Conservation (phyloP, 2,888 invertebrate species). For the Drosophila multiciliata region DNA sequence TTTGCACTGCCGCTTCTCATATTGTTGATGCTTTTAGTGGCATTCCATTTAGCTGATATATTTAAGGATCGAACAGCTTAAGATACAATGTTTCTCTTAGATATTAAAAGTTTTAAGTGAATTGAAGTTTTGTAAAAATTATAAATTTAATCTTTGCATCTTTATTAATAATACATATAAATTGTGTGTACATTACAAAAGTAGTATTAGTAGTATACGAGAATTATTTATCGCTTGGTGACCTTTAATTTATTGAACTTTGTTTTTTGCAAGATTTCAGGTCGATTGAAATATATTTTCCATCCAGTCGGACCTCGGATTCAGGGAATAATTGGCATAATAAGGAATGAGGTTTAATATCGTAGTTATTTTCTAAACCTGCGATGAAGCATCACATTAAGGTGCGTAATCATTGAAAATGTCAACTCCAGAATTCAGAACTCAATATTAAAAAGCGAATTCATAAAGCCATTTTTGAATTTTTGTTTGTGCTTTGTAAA, state of each 20-base stretch:
- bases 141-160: neutral
- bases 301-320: too few relatives aligned
- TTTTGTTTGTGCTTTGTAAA: neutral
- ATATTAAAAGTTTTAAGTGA: neutral
- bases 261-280: neutral
- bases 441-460: neutral
- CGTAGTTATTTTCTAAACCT: neutral
- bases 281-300: too few relatives aligned
- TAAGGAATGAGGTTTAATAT: neutral
- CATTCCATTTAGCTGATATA: conserved; percentile 6
- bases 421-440: neutral
- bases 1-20: neutral
- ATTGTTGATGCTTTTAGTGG: conserved; percentile 5
- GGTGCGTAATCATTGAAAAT: neutral
- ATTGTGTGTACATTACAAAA: neutral
- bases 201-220: neutral
- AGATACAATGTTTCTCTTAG: neutral
- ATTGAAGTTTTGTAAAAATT: neutral
- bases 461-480: neutral
- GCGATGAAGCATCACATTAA: neutral
- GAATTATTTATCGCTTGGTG: neutral
- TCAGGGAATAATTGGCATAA: rapidly evolving
- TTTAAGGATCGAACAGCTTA: conserved; percentile 6
- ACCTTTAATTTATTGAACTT: neutral
- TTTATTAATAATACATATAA: neutral